Conservation (phyloP, 2,888 invertebrate species). For the Melieria picta region DNA sequence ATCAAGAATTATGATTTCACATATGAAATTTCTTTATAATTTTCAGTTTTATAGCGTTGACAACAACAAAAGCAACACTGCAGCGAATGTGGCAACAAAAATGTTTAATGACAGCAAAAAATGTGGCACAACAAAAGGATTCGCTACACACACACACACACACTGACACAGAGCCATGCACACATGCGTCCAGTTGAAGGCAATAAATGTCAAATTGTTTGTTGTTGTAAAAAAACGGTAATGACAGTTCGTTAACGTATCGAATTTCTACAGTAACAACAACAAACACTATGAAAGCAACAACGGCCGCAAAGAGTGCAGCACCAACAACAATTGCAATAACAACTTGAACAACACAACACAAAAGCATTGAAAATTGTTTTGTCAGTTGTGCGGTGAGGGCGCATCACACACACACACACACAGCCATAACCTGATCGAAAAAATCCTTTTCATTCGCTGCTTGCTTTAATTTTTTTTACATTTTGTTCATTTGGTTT, state of each 20-base stretch:
- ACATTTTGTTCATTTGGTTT: neutral
- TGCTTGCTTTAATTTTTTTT: slow-evolving; percentile 3
- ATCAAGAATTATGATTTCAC: slow-evolving; percentile 20
- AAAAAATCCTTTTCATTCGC: slow-evolving; percentile 14
- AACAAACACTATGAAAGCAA: neutral
- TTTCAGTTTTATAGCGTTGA: neutral
- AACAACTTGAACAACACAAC: neutral
- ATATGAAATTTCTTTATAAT: no score
- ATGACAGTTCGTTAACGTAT: slow-evolving; percentile 58
- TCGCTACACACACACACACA: slow-evolving; percentile 37
- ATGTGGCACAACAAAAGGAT: slow-evolving; percentile 54
- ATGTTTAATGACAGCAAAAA: neutral
- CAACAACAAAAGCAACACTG: neutral
- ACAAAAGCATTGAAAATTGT: slow-evolving; percentile 48
- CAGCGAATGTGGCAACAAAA: slow-evolving; percentile 5
- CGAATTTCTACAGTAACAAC: slow-evolving; percentile 53
- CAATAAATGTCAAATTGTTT: slow-evolving; percentile 53
- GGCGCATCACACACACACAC: neutral
- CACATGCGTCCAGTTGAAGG: slow-evolving; percentile 52
- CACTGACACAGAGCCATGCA: slow-evolving; percentile 49
- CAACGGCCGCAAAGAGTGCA: neutral
- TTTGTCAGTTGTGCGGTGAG: slow-evolving; percentile 52
- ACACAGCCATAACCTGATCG: neutral
- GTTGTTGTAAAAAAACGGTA: slow-evolving; percentile 46
- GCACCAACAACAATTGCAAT: neutral